A percentile compares a stretch with the other conserved stretches of the same genome.
phyloP scores from a whole-genome alignment of 2,797 vertebrate species.

The Anolis apletophallus region DNA sequence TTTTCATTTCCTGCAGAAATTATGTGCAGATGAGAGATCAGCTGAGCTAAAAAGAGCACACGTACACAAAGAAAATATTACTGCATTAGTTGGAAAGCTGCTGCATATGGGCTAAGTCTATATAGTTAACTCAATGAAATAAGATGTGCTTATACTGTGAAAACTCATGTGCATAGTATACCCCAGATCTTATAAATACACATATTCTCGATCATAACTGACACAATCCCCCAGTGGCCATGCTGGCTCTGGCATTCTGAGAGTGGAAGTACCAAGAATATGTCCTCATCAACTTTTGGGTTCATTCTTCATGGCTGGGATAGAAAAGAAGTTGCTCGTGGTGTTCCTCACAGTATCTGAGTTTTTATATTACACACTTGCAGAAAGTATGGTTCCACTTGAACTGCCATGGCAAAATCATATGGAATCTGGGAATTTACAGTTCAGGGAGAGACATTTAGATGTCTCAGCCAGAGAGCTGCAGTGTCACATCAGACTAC shows the following conservation, averaged over 20 bases:
- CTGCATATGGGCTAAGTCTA: neutral
- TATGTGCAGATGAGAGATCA: constrained; percentile 34
- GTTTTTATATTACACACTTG: too few species aligned
- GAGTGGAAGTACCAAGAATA: too few species aligned
- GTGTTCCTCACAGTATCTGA: too few species aligned
- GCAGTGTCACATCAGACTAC: too few species aligned
- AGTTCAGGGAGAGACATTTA: too few species aligned
- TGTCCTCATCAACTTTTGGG: neutral
- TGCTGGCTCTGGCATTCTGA: too few species aligned
- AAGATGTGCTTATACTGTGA: constrained; percentile 5
- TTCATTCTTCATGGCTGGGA: neutral
- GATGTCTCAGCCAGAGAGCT: too few species aligned
- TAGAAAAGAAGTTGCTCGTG: neutral
- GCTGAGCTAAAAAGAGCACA: constrained; percentile 27
- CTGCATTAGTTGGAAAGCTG: constrained; percentile 4
- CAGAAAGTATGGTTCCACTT: neutral
- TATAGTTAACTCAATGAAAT: constrained; percentile 30
- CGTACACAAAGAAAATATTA: neutral
- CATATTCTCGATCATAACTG: too few species aligned
- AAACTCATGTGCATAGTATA: neutral
- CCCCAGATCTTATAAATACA: too few species aligned
- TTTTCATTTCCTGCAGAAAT: constrained; percentile 38
- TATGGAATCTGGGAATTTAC: too few species aligned
- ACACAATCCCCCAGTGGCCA: too few species aligned
- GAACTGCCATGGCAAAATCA: too few species aligned